phyloP scores from a whole-genome alignment of 2,888 invertebrate genomes.

The Netelia fuscicornis region DNA sequence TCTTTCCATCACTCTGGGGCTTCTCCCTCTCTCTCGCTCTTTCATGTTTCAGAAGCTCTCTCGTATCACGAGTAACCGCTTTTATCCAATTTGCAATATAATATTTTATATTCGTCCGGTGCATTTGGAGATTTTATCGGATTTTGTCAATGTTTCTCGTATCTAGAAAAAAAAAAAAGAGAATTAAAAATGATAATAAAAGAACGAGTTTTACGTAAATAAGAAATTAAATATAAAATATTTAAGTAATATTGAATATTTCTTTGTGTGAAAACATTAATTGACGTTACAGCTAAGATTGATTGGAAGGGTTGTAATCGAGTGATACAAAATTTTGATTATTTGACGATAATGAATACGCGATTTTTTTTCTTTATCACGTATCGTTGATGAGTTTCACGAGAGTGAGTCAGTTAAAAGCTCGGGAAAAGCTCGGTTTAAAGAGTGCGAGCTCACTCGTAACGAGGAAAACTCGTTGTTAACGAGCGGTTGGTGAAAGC shows the following conservation, averaged over 20 bases:
- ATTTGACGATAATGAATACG: not conserved
- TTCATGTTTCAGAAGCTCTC: not conserved
- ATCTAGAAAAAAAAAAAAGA: too few species aligned
- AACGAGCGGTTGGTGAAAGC: slow-evolving; percentile 43
- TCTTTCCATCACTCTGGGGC: slow-evolving; percentile 14
- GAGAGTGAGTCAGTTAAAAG: not conserved
- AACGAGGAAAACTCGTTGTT: slow-evolving; percentile 41
- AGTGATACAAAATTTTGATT: not conserved
- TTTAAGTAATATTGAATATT: too few species aligned
- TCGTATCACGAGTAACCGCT: slow-evolving; percentile 29
- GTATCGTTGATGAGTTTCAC: not conserved
- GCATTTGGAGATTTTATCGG: slow-evolving; percentile 1
- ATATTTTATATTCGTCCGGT: slow-evolving; percentile 18
- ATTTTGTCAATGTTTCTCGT: too few species aligned
- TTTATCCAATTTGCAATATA: slow-evolving; percentile 52
- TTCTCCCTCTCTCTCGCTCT: not conserved
- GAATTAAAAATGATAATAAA: too few species aligned
- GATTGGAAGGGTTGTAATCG: too few species aligned
- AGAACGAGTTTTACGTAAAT: too few species aligned
- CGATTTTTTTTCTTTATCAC: not conserved
- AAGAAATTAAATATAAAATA: too few species aligned
- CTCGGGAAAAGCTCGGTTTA: not conserved
- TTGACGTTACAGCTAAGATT: too few species aligned
- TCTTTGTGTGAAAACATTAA: too few species aligned
- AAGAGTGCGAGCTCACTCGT: slow-evolving; percentile 2